Evolutionary conservation across 2,113 vertebrate species (phyloP).

Genomic region (Syngnathus typhle): DNA sequence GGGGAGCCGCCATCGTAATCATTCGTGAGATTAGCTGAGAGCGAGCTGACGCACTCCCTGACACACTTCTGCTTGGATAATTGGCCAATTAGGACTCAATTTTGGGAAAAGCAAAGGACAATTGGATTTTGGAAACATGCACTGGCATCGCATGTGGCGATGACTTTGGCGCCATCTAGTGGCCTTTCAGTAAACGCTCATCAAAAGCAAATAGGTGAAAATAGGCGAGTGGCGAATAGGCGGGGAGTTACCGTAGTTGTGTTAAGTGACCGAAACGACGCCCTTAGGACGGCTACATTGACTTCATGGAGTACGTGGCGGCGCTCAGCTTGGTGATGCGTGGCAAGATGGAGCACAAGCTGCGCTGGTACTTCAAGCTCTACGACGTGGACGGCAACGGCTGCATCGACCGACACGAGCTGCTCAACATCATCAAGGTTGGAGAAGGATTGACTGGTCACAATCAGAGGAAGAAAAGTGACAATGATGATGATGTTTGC

Average conservation of each 20-base stretch:
- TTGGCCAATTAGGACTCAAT: background rate
- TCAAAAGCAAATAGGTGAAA: background rate
- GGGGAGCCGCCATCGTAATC: background rate
- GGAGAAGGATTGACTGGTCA: background rate
- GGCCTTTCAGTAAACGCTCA: background rate
- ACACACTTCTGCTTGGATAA: background rate
- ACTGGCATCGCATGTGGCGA: background rate
- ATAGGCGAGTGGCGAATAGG: background rate
- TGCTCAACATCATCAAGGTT: conserved; percentile 89
- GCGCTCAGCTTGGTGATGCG: conserved; percentile 85
- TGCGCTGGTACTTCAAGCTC: conserved; percentile 91
- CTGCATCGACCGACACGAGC: conserved; percentile 84
- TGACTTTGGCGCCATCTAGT: background rate
- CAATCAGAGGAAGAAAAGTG: background rate
- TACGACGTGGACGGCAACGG: conserved; percentile 89
- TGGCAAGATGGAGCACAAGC: conserved; percentile 90
- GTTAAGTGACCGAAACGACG: background rate
- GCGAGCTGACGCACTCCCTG: background rate
- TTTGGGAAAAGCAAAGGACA: background rate
- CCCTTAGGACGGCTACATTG: conserved; percentile 82
- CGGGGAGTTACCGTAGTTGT: background rate
- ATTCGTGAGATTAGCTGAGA: background rate
- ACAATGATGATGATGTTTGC: background rate
- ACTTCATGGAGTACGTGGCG: conserved; percentile 90
- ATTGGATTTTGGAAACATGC: background rate